Evolutionary conservation across 1,140 invertebrate genomes (phyloP).

Genomic region (Drosophila repleta): DNA sequence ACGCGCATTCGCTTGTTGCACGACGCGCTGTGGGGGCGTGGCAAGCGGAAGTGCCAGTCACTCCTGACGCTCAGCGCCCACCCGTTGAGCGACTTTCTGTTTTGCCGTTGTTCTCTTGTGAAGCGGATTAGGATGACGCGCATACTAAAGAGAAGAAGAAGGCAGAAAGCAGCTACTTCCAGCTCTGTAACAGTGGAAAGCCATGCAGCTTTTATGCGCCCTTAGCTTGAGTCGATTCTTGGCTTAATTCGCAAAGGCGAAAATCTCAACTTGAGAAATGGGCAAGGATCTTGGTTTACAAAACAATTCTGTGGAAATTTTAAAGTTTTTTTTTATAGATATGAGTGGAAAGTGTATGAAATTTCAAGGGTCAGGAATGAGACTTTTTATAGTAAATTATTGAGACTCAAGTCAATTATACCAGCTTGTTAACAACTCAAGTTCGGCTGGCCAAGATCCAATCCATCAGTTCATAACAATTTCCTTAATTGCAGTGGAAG

Average conservation of each 20-base stretch:
- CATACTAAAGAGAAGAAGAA: constrained; percentile 22
- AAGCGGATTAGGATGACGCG: constrained; percentile 50
- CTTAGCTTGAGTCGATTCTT: neutral
- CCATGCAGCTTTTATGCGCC: neutral
- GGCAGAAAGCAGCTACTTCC: no score
- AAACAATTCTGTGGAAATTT: no score
- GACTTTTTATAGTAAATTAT: no score
- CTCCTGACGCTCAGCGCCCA: neutral
- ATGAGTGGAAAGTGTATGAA: no score
- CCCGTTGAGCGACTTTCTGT: constrained; percentile 17
- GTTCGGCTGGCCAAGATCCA: no score
- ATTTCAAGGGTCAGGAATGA: no score
- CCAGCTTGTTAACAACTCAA: no score
- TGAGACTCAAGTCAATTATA: no score
- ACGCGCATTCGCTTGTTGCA: constrained; percentile 43
- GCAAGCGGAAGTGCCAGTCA: neutral
- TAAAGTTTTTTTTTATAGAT: no score
- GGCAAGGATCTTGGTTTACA: neutral
- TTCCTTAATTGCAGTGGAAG: no score
- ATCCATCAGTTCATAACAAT: no score
- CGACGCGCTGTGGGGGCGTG: no score
- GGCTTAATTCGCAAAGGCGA: neutral
- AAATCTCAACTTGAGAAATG: neutral
- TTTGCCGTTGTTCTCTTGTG: constrained; percentile 15
- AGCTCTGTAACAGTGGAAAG: neutral